phyloP scores from a whole-genome alignment of 2,113 vertebrate genomes.

The Tapirus terrestris region DNA sequence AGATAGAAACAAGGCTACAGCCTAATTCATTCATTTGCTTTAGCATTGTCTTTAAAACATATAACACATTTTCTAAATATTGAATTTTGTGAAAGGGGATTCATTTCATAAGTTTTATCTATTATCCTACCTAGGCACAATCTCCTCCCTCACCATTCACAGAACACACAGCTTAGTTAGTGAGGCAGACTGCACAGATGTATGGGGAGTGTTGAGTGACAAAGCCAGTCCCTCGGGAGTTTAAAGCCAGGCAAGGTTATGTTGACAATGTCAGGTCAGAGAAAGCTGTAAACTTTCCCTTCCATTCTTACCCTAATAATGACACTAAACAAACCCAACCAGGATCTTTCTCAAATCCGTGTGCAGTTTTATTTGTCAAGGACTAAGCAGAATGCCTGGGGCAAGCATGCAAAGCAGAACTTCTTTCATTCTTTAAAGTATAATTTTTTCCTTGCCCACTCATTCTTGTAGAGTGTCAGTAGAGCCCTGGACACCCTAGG shows the following conservation, averaged over 20 bases:
- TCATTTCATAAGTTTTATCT: constrained; percentile 6
- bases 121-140: not conserved
- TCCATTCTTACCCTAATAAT: not conserved
- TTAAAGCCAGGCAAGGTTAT: constrained; percentile 18
- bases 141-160: not conserved
- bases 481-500: not conserved
- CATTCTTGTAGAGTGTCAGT: not conserved
- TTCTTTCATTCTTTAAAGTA: not conserved
- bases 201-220: not conserved
- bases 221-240: constrained; percentile 3
- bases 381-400: not conserved
- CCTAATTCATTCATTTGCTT: constrained; percentile 14
- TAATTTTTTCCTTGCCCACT: not conserved
- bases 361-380: constrained; percentile 22
- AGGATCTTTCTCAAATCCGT: not conserved
- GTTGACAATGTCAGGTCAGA: not conserved
- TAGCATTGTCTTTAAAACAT: constrained; percentile 31
- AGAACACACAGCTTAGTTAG: not conserved
- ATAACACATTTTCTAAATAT: not conserved
- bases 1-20: constrained; percentile 8
- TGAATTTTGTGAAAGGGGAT: not conserved
- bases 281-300: not conserved
- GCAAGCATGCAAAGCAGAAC: not conserved
- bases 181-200: not conserved
- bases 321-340: not conserved